A percentile compares a stretch with the other conserved stretches of the same genome.
These are phyloP conservation scores for Sardinella longiceps DNA, from an alignment of 2,797 vertebrate species.

Conservation along the genomic window DNA sequence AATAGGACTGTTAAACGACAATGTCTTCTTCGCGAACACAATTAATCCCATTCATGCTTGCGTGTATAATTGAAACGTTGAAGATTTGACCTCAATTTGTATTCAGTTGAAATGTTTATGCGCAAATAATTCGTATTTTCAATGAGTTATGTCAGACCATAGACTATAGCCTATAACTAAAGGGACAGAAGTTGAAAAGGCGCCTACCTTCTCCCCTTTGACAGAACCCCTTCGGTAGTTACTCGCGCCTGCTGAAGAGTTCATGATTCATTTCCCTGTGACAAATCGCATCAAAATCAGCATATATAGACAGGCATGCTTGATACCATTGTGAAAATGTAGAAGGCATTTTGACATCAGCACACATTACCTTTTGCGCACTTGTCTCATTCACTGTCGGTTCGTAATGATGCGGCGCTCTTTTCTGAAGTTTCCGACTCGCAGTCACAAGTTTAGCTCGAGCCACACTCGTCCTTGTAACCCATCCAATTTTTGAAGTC, in stretches of 20 bases:
- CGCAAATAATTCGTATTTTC: neutral
- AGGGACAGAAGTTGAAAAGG: neutral
- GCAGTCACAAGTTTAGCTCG: conserved; percentile 16
- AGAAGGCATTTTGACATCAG: neutral
- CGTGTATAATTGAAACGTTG: neutral
- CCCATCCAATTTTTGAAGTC: neutral
- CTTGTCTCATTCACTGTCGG: neutral
- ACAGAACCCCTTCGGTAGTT: conserved; percentile 71
- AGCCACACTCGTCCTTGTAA: neutral
- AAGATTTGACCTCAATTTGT: neutral
- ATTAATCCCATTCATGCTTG: neutral
- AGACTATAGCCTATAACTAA: neutral
- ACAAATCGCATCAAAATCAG: neutral
- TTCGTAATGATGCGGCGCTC: neutral
- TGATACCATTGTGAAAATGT: neutral
- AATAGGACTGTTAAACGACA: neutral
- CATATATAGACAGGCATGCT: neutral
- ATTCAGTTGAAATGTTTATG: neutral
- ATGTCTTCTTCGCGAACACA: neutral
- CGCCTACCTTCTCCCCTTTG: conserved; percentile 68
- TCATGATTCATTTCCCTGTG: conserved; percentile 64
- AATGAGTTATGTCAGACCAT: neutral
- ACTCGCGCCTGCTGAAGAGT: conserved; percentile 76
- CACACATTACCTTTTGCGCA: neutral
- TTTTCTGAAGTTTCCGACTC: conserved; percentile 17